Evolutionary conservation across 2,797 vertebrate genomes (phyloP).

Genomic region (Champsocephalus gunnari): DNA sequence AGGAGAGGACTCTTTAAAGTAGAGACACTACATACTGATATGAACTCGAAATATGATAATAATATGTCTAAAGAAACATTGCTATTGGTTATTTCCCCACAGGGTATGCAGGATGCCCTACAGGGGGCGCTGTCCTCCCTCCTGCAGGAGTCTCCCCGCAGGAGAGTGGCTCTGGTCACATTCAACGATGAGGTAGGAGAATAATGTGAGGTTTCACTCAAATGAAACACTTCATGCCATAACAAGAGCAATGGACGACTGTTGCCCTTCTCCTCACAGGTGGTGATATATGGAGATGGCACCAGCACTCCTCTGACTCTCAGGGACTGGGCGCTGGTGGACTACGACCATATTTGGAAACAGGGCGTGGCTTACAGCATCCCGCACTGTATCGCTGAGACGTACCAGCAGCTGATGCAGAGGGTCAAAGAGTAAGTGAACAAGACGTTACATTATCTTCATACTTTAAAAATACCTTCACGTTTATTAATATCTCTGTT

Average conservation of each 20-base stretch:
- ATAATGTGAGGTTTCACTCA: too few species aligned
- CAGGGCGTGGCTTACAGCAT: slow-evolving; percentile 70
- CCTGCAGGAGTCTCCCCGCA: slow-evolving; percentile 72
- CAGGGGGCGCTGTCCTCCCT: slow-evolving; percentile 71
- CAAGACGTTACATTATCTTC: not conserved
- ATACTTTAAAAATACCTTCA: not conserved
- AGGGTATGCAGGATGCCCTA: slow-evolving; percentile 85
- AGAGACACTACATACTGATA: too few species aligned
- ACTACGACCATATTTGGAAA: slow-evolving; percentile 82
- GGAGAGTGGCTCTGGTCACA: slow-evolving; percentile 83
- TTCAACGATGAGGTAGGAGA: slow-evolving; percentile 81
- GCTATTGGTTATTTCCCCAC: not conserved
- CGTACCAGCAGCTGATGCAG: slow-evolving; percentile 61
- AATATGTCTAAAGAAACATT: too few species aligned
- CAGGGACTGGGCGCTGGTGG: slow-evolving; percentile 81
- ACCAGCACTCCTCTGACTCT: slow-evolving; percentile 74
- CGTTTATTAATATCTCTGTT: not conserved
- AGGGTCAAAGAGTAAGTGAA: slow-evolving; percentile 80
- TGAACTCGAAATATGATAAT: too few species aligned
- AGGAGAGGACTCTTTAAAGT: too few species aligned
- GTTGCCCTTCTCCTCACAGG: slow-evolving; percentile 62
- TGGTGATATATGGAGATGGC: slow-evolving; percentile 86
- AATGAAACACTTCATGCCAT: too few species aligned
- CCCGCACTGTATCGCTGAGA: slow-evolving; percentile 84
- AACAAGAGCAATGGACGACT: not conserved